These are phyloP conservation scores for Noctua fimbriata DNA, from an alignment of 2,888 invertebrate genomes.

Conservation along the genomic window DNA sequence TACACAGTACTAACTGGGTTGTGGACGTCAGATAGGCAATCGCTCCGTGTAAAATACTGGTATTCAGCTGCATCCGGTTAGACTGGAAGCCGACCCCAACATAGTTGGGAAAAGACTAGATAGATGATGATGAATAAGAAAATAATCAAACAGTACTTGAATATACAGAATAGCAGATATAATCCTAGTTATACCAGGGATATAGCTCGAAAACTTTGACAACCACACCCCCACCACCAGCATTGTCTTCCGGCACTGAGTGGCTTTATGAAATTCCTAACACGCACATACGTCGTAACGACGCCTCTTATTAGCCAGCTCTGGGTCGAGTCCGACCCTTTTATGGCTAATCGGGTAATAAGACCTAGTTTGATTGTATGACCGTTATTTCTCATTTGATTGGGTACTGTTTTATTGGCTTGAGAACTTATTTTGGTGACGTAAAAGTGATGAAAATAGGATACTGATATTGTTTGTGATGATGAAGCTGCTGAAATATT, in stretches of 20 bases:
- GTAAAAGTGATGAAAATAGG: not conserved
- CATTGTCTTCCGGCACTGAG: constrained; percentile 61
- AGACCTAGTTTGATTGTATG: constrained; percentile 42
- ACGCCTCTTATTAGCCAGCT: constrained; percentile 62
- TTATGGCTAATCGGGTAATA: constrained; percentile 56
- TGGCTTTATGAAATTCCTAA: constrained; percentile 73
- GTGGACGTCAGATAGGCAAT: too few species aligned
- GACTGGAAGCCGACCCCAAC: too few species aligned
- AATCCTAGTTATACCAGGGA: not conserved
- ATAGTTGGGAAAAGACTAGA: too few species aligned
- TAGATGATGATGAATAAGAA: too few species aligned
- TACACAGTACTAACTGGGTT: too few species aligned
- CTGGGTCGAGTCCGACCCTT: constrained; percentile 55
- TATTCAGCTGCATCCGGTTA: too few species aligned
- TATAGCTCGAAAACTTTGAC: constrained; percentile 52
- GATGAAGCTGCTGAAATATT: not conserved
- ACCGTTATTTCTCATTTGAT: constrained; percentile 43
- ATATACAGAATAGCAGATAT: not conserved
- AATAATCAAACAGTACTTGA: too few species aligned
- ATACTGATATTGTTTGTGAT: not conserved
- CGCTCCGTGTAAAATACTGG: too few species aligned
- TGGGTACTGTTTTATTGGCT: constrained; percentile 37
- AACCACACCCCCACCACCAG: constrained; percentile 24
- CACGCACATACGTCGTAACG: constrained; percentile 60
- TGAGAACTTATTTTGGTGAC: not conserved